Percentiles rank a stretch among this genome's conserved stretches.
Evolutionary conservation across 1,140 invertebrate species (phyloP).

Genomic region (Listronotus oregonensis): DNA sequence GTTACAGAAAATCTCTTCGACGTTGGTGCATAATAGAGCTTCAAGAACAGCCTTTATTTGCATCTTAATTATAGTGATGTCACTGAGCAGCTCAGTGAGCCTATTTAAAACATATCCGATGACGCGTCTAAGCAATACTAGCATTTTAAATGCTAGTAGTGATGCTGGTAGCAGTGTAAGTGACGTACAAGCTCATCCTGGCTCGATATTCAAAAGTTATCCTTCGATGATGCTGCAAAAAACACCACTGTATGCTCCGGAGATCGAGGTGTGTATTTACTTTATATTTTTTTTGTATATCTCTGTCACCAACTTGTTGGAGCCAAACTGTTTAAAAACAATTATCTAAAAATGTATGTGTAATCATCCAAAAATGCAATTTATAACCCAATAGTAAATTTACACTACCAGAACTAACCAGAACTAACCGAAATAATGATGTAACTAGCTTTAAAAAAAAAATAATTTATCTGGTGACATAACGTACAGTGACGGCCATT

Average conservation of each 20-base stretch:
- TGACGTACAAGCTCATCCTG: background rate
- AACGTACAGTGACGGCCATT: no score
- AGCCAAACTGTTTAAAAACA: no score
- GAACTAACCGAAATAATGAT: no score
- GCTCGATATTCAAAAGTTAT: background rate
- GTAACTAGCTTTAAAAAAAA: no score
- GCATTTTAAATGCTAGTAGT: background rate
- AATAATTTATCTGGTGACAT: no score
- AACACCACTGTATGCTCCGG: conserved; percentile 17
- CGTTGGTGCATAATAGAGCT: conserved; percentile 71
- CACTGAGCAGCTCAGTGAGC: conserved; percentile 55
- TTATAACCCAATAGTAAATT: no score
- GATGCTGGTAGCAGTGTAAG: background rate
- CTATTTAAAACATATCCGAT: conserved; percentile 22
- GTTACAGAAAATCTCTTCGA: conserved; percentile 72
- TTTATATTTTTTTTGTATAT: no score
- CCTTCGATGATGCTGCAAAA: conserved; percentile 12
- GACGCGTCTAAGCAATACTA: background rate
- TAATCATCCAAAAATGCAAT: no score
- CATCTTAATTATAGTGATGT: conserved; percentile 79
- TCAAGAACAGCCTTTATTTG: conserved; percentile 79
- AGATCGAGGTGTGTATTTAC: background rate
- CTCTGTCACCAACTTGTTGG: no score
- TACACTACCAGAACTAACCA: no score
- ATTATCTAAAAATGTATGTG: no score